Percentiles rank a stretch among this genome's conserved stretches.
Evolutionary conservation across 2,797 vertebrate species (phyloP).

Genomic region (Jordanella pulchra): DNA sequence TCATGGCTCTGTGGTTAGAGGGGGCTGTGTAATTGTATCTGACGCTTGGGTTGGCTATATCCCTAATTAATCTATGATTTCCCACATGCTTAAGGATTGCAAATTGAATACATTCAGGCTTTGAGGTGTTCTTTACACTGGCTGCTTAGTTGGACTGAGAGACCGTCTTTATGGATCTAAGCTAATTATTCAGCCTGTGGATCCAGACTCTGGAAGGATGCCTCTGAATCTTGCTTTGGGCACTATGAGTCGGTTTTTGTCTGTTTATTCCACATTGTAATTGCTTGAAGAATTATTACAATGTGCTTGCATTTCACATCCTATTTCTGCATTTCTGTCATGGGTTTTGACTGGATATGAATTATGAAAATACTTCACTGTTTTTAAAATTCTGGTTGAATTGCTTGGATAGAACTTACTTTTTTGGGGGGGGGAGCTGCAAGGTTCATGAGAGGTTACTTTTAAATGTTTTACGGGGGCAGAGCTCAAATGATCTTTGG

Average conservation of each 20-base stretch:
- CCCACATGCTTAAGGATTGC: conserved; percentile 67
- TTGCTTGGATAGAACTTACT: conserved; percentile 10
- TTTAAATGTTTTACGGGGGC: conserved; percentile 14
- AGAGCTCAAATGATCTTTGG: conserved; percentile 31
- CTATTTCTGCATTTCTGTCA: conserved; percentile 20
- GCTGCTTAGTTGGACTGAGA: conserved; percentile 54
- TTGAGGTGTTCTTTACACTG: conserved; percentile 62
- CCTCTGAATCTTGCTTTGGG: conserved; percentile 46
- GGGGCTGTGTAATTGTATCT: conserved; percentile 51
- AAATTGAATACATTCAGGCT: conserved; percentile 65
- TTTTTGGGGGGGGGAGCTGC: conserved; percentile 37
- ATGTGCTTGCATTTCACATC: conserved; percentile 44
- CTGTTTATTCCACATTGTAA: conserved; percentile 21
- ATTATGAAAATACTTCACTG: conserved; percentile 27
- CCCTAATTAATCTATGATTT: conserved; percentile 69
- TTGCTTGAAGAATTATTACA: conserved; percentile 21
- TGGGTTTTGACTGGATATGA: conserved; percentile 23
- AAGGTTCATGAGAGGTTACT: conserved; percentile 35
- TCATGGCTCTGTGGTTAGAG: conserved; percentile 9
- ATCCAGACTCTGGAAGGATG: conserved; percentile 63
- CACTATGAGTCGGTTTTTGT: conserved; percentile 26
- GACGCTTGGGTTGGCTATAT: conserved; percentile 41
- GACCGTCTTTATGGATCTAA: conserved; percentile 55
- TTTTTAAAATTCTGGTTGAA: conserved; percentile 14
- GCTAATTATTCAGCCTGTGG: conserved; percentile 70